phyloP scores from a whole-genome alignment of 2,113 vertebrate genomes.

The Rhineura floridana region DNA sequence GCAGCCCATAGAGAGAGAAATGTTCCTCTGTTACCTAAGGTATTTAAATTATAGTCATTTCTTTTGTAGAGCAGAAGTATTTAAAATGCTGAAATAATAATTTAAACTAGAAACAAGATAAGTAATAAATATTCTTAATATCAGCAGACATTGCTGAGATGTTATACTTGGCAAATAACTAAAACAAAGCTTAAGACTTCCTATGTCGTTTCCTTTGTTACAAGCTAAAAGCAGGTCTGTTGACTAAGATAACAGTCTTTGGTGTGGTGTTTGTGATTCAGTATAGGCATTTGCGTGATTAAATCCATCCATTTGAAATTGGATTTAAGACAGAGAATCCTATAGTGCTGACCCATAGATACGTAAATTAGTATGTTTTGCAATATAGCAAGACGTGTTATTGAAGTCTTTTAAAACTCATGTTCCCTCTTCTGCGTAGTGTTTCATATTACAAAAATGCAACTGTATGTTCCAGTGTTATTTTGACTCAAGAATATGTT shows the following conservation, averaged over 20 bases:
- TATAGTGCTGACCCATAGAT: not conserved
- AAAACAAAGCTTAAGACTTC: slow-evolving; percentile 41
- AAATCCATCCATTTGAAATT: not conserved
- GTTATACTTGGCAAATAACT: slow-evolving; percentile 32
- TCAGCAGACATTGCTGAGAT: slow-evolving; percentile 27
- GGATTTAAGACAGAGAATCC: not conserved
- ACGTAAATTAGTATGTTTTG: not conserved
- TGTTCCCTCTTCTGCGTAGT: rapidly evolving
- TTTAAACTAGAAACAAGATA: slow-evolving; percentile 35
- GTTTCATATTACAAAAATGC: not conserved
- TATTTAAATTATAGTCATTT: slow-evolving; percentile 30
- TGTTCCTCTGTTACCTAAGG: not conserved
- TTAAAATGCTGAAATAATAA: slow-evolving; percentile 28
- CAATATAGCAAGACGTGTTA: not conserved
- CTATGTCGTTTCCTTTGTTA: not conserved
- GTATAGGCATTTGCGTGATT: slow-evolving; percentile 15
- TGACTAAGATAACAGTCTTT: not conserved
- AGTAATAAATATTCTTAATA: slow-evolving; percentile 42
- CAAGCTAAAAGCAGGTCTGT: slow-evolving; percentile 14
- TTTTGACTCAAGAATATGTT: not conserved
- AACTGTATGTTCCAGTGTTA: not conserved
- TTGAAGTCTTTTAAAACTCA: not conserved
- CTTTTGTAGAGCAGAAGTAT: slow-evolving; percentile 31
- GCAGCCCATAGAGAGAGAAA: not conserved
- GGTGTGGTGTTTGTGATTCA: slow-evolving; percentile 4